Base-by-base conservation (phyloP, 2,797 vertebrate species). In the Poecilia picta region DNA sequence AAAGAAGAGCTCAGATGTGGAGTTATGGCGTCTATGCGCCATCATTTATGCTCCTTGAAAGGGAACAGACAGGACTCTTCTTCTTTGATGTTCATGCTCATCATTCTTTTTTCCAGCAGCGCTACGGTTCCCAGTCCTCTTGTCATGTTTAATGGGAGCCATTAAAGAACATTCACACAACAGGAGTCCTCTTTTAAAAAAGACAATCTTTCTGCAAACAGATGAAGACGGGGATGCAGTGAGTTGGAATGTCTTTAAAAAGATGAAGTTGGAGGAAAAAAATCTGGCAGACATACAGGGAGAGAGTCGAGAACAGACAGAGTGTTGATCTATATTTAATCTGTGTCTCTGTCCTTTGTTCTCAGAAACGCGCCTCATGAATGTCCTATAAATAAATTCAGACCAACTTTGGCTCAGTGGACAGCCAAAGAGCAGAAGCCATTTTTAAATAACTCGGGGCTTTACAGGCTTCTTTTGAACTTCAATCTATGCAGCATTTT, bases 341-440 rank as follows among this genome's bases (percentile, higher is more conserved):
- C 82, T 31, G 71, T 31, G 71, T 62, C n/a, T 79, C 45, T 72
- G 72, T 75, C 76, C 49, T 87, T 82, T 80, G 83, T 85, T 87
- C 79, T 82, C 47, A 43, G 7, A 43, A 55, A 77, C 71, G 49
- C 4, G 33, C 31, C 28, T 39, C 43, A 83, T 83, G 76, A 78
- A 72, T 85, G 80, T 59, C 36, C 80, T 87, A 87, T 83, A 84
- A 91, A 92, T 91, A 91, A n/a, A 81, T 80, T 62, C 80, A 78
- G 41, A 55, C 71, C 81, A 86, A 78, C 83, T 83, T 41, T 78
- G 82, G 78, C 85, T 72, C 43, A 68, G 64, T 71, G 81, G 82
- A 84, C 82, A 75, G 73, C 51, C 55, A 70, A 76, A 85, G 90
- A 88, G 85, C 81, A 81, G 73, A 81, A 75, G 73, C 36, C 80